Percentiles rank a stretch among this genome's conserved stretches.
phyloP scores from a whole-genome alignment of 2,113 vertebrate genomes.

The Dipodomys spectabilis region DNA sequence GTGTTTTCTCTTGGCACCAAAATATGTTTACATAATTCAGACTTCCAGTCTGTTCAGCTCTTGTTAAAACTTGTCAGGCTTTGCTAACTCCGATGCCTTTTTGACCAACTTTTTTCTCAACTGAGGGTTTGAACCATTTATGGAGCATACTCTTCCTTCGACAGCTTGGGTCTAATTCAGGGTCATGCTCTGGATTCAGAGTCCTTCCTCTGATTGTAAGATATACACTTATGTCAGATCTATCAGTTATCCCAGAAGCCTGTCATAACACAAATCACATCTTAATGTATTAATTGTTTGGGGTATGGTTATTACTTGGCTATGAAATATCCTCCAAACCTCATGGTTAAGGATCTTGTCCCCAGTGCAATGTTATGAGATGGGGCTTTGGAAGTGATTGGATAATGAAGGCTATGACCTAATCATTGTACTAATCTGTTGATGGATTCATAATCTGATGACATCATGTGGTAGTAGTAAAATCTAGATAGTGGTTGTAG shows the following conservation, averaged over 20 bases:
- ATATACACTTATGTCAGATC: background rate
- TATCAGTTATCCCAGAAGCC: background rate
- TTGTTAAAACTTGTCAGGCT: constrained; percentile 77
- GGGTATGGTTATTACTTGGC: background rate
- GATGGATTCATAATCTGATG: background rate
- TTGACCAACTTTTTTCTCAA: background rate
- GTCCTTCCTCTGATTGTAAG: background rate
- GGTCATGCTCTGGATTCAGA: background rate
- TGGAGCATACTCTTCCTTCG: background rate
- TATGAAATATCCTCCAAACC: background rate
- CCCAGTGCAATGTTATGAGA: background rate
- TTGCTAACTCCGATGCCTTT: constrained; percentile 53
- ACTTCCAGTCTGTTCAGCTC: constrained; percentile 72
- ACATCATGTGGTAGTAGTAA: too few species aligned
- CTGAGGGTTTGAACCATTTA: background rate
- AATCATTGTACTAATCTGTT: background rate
- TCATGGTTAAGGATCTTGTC: background rate
- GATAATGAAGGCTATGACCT: too few species aligned
- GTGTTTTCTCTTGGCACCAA: constrained; percentile 77
- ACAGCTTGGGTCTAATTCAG: background rate
- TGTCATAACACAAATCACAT: background rate
- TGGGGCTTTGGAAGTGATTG: background rate
- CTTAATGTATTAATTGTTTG: background rate
- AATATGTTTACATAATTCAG: constrained; percentile 77
- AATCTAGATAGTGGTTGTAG: background rate